Evolutionary conservation across 2,113 vertebrate species (phyloP), one percentile per base, ranked within the genome.

Genomic region (Takifugu bimaculatus): DNA sequence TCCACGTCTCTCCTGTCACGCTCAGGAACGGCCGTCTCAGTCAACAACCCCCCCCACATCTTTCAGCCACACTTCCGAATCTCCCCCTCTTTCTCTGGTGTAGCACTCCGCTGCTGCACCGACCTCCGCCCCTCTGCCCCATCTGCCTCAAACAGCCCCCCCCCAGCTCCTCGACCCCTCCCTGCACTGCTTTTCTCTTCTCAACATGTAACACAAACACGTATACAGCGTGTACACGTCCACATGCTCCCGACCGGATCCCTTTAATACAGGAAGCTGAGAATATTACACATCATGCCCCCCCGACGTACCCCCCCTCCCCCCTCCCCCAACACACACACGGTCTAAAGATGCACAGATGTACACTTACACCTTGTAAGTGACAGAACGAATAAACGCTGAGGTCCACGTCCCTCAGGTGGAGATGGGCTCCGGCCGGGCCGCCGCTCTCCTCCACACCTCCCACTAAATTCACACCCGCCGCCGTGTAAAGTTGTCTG

Each of bases 121-220:
- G 85, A 86, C 88, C 88, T 88, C 88, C 88, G 79, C 89, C 88
- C 85, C 86, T 90, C 85, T 88, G 79, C 80, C 86, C 78, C 81
- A 88, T 88, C 85, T 88, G 79, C 85, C 85, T 88, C 77, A 87
- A 83, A 68, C 80, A 77, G 81, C 64, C 73, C 55, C 56, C 2
- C 75, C 70, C 77, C 71, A 76, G 77, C 85, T 79, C 70, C 81
- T 71, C 72, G 56, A 80, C 86, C 84, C 82, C 80, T 85, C 80
- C 87, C 84, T 81, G 55, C 83, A 74, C 70, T 78, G 72, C 72
- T 75, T 69, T 60, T 74, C 47, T 25, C 63, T 65, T 65, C 53
- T 52, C 53, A 56, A 66, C 79, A 60, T 81, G 68, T 70, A 68
- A 74, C 70, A 78, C 69, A 83, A 78, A 75, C 74, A 84, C 75